These are phyloP conservation scores for Mechanitis messenoides DNA, from an alignment of 2,888 invertebrate genomes.

Conservation along the genomic window DNA sequence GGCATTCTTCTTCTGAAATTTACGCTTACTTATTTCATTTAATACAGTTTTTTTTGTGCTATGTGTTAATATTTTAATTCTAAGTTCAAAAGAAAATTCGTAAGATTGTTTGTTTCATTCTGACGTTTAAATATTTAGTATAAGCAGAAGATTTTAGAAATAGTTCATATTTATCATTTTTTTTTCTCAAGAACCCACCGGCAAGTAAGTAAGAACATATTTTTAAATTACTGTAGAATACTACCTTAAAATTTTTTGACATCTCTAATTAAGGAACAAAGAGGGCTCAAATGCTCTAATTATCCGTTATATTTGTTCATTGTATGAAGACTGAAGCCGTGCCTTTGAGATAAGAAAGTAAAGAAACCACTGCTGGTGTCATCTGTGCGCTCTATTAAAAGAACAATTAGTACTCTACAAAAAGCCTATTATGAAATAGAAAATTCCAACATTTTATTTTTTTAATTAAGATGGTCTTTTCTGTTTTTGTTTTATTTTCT, in stretches of 20 bases:
- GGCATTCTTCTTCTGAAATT: too few species aligned
- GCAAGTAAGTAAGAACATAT: conserved; percentile 11
- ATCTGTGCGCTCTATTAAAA: background rate
- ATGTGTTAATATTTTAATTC: too few species aligned
- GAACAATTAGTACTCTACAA: conserved; percentile 3
- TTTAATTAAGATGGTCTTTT: background rate
- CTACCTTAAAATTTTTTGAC: conserved; percentile 6
- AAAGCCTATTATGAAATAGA: conserved; percentile 1
- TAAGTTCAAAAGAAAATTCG: too few species aligned
- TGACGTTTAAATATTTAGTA: too few species aligned
- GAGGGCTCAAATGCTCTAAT: conserved; percentile 16
- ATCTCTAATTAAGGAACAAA: conserved; percentile 20
- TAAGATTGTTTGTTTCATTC: too few species aligned
- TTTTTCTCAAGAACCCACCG: too few species aligned
- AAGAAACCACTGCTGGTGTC: conserved; percentile 14
- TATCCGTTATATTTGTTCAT: conserved; percentile 20
- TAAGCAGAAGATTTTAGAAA: too few species aligned
- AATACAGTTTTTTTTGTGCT: too few species aligned
- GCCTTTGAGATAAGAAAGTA: conserved; percentile 19
- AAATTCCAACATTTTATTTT: background rate
- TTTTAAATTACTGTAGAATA: conserved; percentile 29
- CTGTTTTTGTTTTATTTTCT: background rate
- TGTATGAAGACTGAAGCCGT: conserved; percentile 18
- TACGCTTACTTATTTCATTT: too few species aligned
- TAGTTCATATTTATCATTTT: too few species aligned